Conservation (phyloP, 1,140 invertebrate genomes). For the Phthorimaea operculella region DNA sequence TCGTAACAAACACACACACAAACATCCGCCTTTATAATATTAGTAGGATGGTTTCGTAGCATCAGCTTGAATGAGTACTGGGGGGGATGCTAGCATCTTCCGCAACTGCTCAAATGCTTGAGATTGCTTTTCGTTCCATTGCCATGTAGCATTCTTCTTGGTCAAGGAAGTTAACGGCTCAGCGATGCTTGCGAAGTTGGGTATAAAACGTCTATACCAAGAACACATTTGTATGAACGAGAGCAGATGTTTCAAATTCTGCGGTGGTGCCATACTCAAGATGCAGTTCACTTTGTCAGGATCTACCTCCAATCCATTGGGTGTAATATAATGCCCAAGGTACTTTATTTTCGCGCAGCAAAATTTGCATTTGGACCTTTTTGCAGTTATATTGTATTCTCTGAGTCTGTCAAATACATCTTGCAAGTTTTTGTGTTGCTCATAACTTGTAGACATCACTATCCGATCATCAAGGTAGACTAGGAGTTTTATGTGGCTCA, state of each 20-base stretch:
- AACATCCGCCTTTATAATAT: too few relatives aligned
- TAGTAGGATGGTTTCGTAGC: too few relatives aligned
- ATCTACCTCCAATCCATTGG: conserved; percentile 30
- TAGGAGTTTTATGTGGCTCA: conserved; percentile 7
- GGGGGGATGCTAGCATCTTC: conserved; percentile 20
- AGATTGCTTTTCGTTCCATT: conserved; percentile 13
- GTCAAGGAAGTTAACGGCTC: conserved; percentile 37
- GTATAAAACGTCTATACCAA: conserved; percentile 46
- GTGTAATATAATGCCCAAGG: conserved; percentile 42
- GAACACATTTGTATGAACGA: conserved; percentile 27
- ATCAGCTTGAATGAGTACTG: conserved; percentile 22
- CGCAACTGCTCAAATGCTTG: not conserved
- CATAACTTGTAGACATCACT: conserved; percentile 30
- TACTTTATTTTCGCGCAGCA: conserved; percentile 24
- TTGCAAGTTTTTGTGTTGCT: conserved; percentile 26
- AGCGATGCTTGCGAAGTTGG: conserved; percentile 34
- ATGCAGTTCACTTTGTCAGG: conserved; percentile 37
- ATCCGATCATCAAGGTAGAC: conserved; percentile 50
- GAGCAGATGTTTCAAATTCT: conserved; percentile 15
- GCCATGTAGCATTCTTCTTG: conserved; percentile 28
- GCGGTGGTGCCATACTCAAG: conserved; percentile 24
- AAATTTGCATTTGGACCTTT: conserved; percentile 35
- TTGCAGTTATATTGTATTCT: conserved; percentile 16
- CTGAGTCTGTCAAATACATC: conserved; percentile 23
- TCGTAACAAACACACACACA: too few relatives aligned